Evolutionary conservation across 2,797 vertebrate genomes (phyloP).

Genomic region (Acrocephalus scirpaceus): DNA sequence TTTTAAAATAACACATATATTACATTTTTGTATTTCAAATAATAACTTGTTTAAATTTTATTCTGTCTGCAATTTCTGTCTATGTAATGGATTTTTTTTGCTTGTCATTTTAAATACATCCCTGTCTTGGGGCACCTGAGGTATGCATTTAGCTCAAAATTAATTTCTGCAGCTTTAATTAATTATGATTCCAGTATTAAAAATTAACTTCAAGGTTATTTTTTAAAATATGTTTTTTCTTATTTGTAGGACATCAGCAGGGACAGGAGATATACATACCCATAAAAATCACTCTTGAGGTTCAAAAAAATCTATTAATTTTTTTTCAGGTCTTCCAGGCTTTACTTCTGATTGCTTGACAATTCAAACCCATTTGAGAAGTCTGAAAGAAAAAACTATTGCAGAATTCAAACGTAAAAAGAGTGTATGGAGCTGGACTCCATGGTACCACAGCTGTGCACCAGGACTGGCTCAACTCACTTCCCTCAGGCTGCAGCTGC

Average conservation of each 20-base stretch:
- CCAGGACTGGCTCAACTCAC: background rate
- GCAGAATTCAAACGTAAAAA: background rate
- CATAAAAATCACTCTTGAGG: background rate
- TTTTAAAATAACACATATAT: conserved; percentile 4
- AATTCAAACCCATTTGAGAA: background rate
- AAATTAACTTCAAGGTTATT: conserved; percentile 15
- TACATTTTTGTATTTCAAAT: conserved; percentile 33
- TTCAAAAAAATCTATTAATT: background rate
- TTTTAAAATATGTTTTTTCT: background rate
- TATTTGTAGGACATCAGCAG: background rate
- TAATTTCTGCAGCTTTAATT: conserved; percentile 34
- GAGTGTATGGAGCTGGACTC: background rate
- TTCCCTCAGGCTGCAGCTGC: background rate
- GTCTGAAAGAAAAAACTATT: background rate
- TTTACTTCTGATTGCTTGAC: background rate
- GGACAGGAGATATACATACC: background rate
- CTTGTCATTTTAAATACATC: conserved; percentile 10
- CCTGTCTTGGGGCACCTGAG: background rate
- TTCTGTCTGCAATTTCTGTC: background rate
- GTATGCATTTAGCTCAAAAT: background rate
- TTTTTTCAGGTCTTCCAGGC: background rate
- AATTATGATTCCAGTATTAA: conserved; percentile 5
- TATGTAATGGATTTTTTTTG: conserved; percentile 15
- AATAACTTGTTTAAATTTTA: conserved; percentile 11
- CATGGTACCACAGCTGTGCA: background rate